These are phyloP conservation scores for Scaptomyza hsui DNA, from an alignment of 1,140 invertebrate species.

Conservation along the genomic window DNA sequence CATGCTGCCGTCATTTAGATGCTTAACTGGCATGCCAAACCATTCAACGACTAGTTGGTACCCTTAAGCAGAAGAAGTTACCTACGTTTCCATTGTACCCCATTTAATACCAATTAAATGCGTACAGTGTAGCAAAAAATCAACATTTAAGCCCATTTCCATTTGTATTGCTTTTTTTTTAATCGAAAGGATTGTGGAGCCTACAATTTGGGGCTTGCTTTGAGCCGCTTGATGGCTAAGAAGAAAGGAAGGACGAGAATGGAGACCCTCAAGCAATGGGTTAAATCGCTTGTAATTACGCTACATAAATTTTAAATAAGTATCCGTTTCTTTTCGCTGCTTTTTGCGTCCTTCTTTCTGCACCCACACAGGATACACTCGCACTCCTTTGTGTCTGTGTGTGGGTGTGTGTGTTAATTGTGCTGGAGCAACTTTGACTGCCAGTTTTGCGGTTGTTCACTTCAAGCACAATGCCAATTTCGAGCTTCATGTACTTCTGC, in stretches of 20 bases:
- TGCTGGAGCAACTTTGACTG: constrained; percentile 53
- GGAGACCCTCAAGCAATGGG: constrained; percentile 57
- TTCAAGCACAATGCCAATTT: constrained; percentile 69
- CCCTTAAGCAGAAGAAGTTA: too few relatives aligned
- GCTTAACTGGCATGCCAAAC: constrained; percentile 29
- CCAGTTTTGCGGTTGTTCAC: constrained; percentile 44
- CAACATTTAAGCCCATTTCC: constrained; percentile 40
- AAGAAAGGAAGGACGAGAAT: neutral
- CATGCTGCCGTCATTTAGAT: constrained; percentile 40
- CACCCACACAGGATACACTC: constrained; percentile 51
- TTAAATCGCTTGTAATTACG: constrained; percentile 82
- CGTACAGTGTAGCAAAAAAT: neutral
- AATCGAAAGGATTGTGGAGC: constrained; percentile 47
- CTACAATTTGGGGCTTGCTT: constrained; percentile 38
- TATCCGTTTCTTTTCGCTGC: constrained; percentile 80
- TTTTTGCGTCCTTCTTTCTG: constrained; percentile 62
- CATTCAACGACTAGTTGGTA: neutral
- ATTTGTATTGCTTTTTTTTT: constrained; percentile 69
- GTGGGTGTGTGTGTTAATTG: constrained; percentile 68
- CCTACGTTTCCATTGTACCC: too few relatives aligned
- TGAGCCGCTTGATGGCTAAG: constrained; percentile 1
- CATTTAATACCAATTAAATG: neutral
- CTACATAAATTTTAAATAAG: constrained; percentile 83
- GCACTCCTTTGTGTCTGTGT: constrained; percentile 17
- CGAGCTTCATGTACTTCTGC: constrained; percentile 49